Evolutionary conservation across 1,140 invertebrate genomes (phyloP).

Genomic region (Kradibia gibbosae): DNA sequence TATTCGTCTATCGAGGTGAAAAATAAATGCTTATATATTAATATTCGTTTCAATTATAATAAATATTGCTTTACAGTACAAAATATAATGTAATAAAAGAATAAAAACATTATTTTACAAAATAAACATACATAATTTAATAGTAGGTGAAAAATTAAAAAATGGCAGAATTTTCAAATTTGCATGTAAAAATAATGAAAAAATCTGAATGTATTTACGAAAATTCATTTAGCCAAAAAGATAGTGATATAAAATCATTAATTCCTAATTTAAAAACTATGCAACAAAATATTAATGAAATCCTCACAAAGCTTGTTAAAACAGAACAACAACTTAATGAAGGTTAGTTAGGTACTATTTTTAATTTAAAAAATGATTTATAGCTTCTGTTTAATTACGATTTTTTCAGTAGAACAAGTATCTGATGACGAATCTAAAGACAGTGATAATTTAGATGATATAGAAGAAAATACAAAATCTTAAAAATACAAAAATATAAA

Average conservation of each 20-base stretch:
- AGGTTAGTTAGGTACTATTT: slow-evolving; percentile 31
- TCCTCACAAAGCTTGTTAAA: slow-evolving; percentile 54
- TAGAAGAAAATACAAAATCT: slow-evolving; percentile 20
- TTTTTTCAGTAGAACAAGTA: slow-evolving; percentile 15
- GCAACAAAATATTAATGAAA: slow-evolving; percentile 60
- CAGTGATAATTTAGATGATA: slow-evolving; percentile 9
- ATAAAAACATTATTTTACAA: not conserved
- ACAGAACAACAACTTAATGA: slow-evolving; percentile 38
- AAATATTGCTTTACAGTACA: too few species aligned
- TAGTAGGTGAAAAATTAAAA: not conserved
- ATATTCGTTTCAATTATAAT: too few species aligned
- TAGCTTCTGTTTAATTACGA: not conserved
- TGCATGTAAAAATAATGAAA: slow-evolving; percentile 54
- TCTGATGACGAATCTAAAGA: slow-evolving; percentile 25
- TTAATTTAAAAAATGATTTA: not conserved
- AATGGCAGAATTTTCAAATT: slow-evolving; percentile 47
- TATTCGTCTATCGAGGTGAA: too few species aligned
- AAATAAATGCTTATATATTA: too few species aligned
- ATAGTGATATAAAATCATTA: slow-evolving; percentile 53
- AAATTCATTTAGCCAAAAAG: slow-evolving; percentile 43
- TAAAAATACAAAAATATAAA: slow-evolving; percentile 40
- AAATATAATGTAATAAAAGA: not conserved
- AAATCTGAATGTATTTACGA: slow-evolving; percentile 56
- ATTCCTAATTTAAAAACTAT: slow-evolving; percentile 55
- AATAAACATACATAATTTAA: not conserved